phyloP scores from a whole-genome alignment of 2,797 vertebrate species.

The Austrolebias charrua region DNA sequence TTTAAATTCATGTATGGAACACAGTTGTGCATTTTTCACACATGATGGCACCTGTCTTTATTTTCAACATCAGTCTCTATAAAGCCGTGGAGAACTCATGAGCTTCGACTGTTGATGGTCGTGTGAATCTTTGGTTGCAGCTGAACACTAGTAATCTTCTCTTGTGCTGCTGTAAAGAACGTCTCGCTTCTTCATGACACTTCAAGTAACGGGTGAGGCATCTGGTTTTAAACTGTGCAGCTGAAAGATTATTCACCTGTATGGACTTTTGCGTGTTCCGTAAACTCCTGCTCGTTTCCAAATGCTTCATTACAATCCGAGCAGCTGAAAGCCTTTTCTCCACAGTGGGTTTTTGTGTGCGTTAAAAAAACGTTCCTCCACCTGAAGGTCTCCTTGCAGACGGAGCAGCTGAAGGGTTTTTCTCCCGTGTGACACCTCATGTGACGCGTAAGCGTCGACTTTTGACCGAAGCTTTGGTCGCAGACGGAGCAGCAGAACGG shows the following conservation, averaged over 20 bases:
- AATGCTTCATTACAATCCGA: background rate
- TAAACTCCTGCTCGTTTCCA: background rate
- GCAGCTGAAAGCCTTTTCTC: background rate
- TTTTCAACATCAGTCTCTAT: no score
- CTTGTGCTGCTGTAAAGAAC: no score
- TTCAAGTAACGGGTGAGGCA: no score
- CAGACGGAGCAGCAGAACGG: background rate
- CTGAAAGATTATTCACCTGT: background rate
- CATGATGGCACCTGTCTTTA: no score
- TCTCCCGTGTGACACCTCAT: background rate
- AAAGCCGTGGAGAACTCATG: no score
- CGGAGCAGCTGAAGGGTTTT: constrained; percentile 1
- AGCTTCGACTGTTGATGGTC: no score
- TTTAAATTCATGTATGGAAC: no score
- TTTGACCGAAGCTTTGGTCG: background rate
- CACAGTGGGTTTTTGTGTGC: background rate
- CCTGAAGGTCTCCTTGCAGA: background rate
- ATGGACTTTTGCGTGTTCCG: background rate
- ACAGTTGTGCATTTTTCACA: no score
- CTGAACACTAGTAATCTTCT: no score
- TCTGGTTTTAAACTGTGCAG: background rate
- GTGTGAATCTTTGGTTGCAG: no score
- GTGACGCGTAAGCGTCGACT: background rate
- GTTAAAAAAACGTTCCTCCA: no score
- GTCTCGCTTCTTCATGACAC: no score